phyloP scores from a whole-genome alignment of 2,113 vertebrate genomes.

The Diadophis punctatus region DNA sequence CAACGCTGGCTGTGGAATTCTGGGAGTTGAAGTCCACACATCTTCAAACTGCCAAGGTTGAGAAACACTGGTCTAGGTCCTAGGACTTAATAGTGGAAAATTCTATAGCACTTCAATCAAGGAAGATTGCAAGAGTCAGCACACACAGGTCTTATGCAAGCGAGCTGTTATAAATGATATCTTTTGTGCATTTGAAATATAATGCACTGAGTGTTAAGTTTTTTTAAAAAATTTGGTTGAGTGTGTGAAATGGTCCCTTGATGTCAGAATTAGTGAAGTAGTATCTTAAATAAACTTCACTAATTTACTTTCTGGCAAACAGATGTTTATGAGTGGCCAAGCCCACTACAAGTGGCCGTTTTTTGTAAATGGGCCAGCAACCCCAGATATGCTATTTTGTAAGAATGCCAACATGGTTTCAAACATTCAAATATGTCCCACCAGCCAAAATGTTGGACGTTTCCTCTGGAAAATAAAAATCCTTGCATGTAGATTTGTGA shows the following conservation, averaged over 20 bases:
- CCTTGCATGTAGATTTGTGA: not conserved
- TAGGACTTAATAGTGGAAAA: not conserved
- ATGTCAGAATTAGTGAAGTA: not conserved
- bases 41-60: too few relatives aligned
- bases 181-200: too few relatives aligned
- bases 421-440: not conserved
- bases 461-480: not conserved
- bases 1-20: too few relatives aligned
- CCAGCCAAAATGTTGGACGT: not conserved
- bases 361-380: not conserved
- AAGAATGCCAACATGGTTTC: not conserved
- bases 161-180: not conserved
- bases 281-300: not conserved
- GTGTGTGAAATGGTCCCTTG: not conserved
- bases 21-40: too few relatives aligned
- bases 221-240: too few relatives aligned
- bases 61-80: too few relatives aligned
- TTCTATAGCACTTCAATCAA: not conserved
- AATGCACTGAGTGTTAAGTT: not conserved
- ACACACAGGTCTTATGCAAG: too few relatives aligned
- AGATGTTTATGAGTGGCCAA: not conserved
- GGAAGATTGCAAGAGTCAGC: not conserved
- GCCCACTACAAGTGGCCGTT: not conserved
- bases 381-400: not conserved
- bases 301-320: not conserved